Percentiles rank a stretch among this genome's conserved stretches.
Conservation (phyloP, 2,888 invertebrate genomes). For the Gari tellinella region DNA sequence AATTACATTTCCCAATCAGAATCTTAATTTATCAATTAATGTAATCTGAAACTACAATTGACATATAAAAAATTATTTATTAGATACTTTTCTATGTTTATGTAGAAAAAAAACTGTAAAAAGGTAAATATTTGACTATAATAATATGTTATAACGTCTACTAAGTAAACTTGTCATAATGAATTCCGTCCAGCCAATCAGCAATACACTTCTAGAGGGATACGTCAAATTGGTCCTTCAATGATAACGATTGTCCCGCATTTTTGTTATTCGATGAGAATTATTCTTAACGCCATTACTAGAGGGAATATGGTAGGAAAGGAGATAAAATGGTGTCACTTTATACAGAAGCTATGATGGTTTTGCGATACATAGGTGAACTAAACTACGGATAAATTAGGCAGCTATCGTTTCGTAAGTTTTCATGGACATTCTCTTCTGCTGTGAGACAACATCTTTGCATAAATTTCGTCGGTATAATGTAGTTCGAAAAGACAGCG, state of each 20-base stretch:
- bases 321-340: slow-evolving; percentile 19
- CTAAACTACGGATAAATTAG: not conserved
- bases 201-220: slow-evolving; percentile 17
- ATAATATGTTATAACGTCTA: no score
- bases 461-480: slow-evolving; percentile 24
- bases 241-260: slow-evolving; percentile 59
- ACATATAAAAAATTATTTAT: no score
- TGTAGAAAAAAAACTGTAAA: no score
- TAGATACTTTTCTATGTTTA: no score
- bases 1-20: no score
- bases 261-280: slow-evolving; percentile 69
- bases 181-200: slow-evolving; percentile 16
- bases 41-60: no score
- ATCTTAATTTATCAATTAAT: no score
- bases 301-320: slow-evolving; percentile 28
- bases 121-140: no score
- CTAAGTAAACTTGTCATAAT: no score
- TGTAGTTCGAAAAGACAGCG: slow-evolving; percentile 26
- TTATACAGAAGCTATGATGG: not conserved
- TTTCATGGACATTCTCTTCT: not conserved
- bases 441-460: not conserved
- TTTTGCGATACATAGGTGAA: not conserved
- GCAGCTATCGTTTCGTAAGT: no score
- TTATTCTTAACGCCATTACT: slow-evolving; percentile 64
- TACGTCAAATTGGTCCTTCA: slow-evolving; percentile 3